Conservation (phyloP, 1,140 invertebrate genomes). For the Temnothorax longispinosus region DNA sequence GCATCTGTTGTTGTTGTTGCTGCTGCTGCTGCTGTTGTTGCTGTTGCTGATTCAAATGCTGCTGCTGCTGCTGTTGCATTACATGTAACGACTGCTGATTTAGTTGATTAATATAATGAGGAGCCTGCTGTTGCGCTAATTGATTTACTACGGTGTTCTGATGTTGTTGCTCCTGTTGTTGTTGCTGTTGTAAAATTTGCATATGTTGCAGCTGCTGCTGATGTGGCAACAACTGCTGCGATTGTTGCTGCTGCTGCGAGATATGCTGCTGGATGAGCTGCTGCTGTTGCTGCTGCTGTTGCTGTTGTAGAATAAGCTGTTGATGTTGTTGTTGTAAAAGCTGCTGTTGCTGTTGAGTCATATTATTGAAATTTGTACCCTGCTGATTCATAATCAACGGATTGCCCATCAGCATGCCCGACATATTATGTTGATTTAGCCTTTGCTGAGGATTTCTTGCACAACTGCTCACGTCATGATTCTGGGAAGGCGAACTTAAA, state of each 20-base stretch:
- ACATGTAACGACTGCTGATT: slow-evolving; percentile 78
- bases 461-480: slow-evolving; percentile 76
- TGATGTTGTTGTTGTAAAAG: slow-evolving; percentile 76
- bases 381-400: slow-evolving; percentile 84
- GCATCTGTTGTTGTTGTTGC: slow-evolving; percentile 77
- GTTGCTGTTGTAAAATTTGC: slow-evolving; percentile 80
- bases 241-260: slow-evolving; percentile 74
- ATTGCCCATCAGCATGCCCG: slow-evolving; percentile 83
- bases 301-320: slow-evolving; percentile 78
- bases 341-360: slow-evolving; percentile 76
- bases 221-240: slow-evolving; percentile 74
- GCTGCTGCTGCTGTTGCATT: slow-evolving; percentile 78
- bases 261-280: slow-evolving; percentile 81
- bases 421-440: slow-evolving; percentile 81
- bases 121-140: slow-evolving; percentile 78
- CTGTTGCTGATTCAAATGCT: slow-evolving; percentile 76
- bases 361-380: slow-evolving; percentile 79
- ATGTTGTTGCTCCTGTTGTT: slow-evolving; percentile 77
- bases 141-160: slow-evolving; percentile 80
- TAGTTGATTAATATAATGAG: slow-evolving; percentile 76
- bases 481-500: slow-evolving; percentile 78
- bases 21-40: slow-evolving; percentile 78
- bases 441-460: slow-evolving; percentile 79
- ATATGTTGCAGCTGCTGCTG: slow-evolving; percentile 81
- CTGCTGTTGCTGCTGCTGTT: slow-evolving; percentile 80